Conservation (phyloP, 1,140 invertebrate species). For the Bradysia coprophila region DNA sequence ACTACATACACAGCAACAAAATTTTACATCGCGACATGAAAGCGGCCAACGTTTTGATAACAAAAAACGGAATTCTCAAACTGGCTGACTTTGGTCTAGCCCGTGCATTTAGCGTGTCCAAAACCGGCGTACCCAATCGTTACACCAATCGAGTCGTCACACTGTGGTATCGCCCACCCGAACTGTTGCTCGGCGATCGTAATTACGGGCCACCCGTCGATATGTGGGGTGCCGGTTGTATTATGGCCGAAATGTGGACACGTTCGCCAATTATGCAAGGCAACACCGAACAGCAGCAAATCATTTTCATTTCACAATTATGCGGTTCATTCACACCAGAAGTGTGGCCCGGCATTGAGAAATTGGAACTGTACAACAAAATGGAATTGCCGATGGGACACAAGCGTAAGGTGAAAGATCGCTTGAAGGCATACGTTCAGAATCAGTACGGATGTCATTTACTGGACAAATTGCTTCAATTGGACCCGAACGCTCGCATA, state of each 20-base stretch:
- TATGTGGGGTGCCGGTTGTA: constrained; percentile 96
- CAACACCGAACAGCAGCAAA: constrained; percentile 87
- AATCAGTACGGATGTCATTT: constrained; percentile 85
- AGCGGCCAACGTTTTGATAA: constrained; percentile 96
- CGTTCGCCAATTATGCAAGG: constrained; percentile 78
- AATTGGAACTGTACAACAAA: constrained; percentile 78
- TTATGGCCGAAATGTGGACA: constrained; percentile 99
- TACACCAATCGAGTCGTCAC: constrained; percentile 98
- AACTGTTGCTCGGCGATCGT: constrained; percentile 48
- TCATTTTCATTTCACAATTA: constrained; percentile 86
- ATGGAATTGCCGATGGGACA: constrained; percentile 82
- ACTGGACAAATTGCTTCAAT: constrained; percentile 75
- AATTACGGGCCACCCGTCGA: constrained; percentile 96
- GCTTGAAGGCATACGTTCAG: constrained; percentile 81
- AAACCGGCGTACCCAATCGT: constrained; percentile 67
- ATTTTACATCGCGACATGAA: constrained; percentile 96
- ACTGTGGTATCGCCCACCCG: constrained; percentile 89
- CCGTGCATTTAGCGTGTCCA: constrained; percentile 77
- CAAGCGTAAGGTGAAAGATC: constrained; percentile 80
- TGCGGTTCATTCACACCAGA: constrained; percentile 92
- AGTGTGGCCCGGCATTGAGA: constrained; percentile 89
- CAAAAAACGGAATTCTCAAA: constrained; percentile 87
- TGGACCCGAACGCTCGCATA: constrained; percentile 81
- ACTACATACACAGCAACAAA: constrained; percentile 95
- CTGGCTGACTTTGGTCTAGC: constrained; percentile 87